Evolutionary conservation across 2,113 vertebrate species (phyloP).

Genomic region (Plotosus lineatus): DNA sequence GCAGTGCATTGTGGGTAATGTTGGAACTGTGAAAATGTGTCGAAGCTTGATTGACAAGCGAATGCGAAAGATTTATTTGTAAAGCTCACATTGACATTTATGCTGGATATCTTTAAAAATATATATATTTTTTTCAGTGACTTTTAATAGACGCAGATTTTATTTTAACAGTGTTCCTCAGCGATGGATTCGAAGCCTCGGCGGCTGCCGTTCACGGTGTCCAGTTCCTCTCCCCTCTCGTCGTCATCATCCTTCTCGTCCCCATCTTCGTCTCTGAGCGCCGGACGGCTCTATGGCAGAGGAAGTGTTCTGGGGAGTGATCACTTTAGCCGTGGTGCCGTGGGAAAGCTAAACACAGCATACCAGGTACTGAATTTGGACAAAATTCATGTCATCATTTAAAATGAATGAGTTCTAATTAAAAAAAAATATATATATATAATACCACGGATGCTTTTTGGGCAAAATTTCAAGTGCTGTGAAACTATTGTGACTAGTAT

Average conservation of each 20-base stretch:
- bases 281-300: slow-evolving; percentile 69
- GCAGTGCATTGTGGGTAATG: not conserved
- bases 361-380: slow-evolving; percentile 77
- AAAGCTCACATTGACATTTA: not conserved
- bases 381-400: too few relatives aligned
- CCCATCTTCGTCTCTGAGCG: slow-evolving; percentile 63
- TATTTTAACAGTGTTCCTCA: slow-evolving; percentile 43
- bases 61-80: not conserved
- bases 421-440: too few relatives aligned
- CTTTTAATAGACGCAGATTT: not conserved
- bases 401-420: too few relatives aligned
- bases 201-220: slow-evolving; percentile 84
- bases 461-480: too few relatives aligned
- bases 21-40: not conserved
- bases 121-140: not conserved
- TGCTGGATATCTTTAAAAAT: not conserved
- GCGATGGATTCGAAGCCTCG: slow-evolving; percentile 91
- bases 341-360: slow-evolving; percentile 81
- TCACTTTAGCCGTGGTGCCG: slow-evolving; percentile 75
- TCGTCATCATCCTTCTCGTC: slow-evolving; percentile 54
- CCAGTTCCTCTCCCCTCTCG: slow-evolving; percentile 70
- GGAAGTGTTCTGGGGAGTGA: slow-evolving; percentile 73
- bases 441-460: too few relatives aligned
- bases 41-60: not conserved
- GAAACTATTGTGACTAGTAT: too few relatives aligned